phyloP scores from a whole-genome alignment of 1,140 invertebrate genomes.

The Globodera ellingtonae region DNA sequence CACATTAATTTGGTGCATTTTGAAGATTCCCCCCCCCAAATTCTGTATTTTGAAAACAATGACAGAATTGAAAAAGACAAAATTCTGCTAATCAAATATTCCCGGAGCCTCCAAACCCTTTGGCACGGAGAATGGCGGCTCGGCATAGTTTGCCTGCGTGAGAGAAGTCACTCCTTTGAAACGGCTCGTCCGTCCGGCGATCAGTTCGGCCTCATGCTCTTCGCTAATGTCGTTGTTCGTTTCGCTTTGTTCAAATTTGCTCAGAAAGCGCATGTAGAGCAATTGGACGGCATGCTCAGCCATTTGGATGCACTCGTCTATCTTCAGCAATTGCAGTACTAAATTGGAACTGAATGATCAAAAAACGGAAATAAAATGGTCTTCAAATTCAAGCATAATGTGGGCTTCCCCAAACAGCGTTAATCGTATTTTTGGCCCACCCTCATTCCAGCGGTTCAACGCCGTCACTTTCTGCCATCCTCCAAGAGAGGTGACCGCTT shows the following conservation, averaged over 20 bases:
- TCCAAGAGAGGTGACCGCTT: conserved; percentile 52
- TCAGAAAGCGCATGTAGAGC: conserved; percentile 60
- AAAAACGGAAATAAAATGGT: neutral
- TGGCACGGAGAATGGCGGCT: conserved; percentile 45
- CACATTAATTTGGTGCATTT: neutral
- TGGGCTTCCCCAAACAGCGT: too few species aligned
- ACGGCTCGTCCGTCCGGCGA: conserved; percentile 38
- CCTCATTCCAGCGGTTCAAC: conserved; percentile 57
- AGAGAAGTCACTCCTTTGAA: conserved; percentile 26
- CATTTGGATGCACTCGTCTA: conserved; percentile 47
- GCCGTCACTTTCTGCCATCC: conserved; percentile 57
- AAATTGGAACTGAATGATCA: conserved; percentile 3
- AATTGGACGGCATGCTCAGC: conserved; percentile 56
- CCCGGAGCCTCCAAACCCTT: conserved; percentile 4
- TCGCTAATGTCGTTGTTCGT: conserved; percentile 49
- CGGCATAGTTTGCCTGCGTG: conserved; percentile 32
- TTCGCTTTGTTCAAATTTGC: conserved; percentile 60
- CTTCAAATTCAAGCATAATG: too few species aligned
- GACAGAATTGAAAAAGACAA: too few species aligned
- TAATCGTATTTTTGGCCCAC: conserved; percentile 21
- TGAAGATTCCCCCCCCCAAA: neutral
- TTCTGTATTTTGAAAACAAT: conserved; percentile 4
- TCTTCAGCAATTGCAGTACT: conserved; percentile 32
- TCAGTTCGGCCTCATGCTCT: conserved; percentile 56
- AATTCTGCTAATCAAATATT: neutral